phyloP scores from a whole-genome alignment of 2,888 invertebrate genomes.

The Sussaba pulchella region DNA sequence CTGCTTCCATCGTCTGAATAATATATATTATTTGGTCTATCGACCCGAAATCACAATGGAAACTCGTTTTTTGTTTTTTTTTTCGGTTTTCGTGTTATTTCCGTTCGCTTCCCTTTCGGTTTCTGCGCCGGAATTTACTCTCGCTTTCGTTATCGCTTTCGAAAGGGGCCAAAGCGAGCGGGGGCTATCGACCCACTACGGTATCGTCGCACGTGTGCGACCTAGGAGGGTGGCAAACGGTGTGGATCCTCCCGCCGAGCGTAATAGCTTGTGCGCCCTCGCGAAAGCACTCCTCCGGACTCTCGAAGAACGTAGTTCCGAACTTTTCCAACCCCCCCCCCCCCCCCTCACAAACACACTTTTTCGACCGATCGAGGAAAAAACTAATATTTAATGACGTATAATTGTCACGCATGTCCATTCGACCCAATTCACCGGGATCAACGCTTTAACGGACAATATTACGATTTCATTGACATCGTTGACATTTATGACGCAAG shows the following conservation, averaged over 20 bases:
- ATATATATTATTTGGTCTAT: not conserved
- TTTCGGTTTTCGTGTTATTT: slow-evolving; percentile 12
- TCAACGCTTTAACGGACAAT: not conserved
- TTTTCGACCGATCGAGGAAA: not conserved
- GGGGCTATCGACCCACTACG: slow-evolving; percentile 68
- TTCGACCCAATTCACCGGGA: not conserved
- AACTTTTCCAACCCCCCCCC: slow-evolving; percentile 4
- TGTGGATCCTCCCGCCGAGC: slow-evolving; percentile 68
- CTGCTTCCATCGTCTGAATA: not conserved
- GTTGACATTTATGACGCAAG: not conserved
- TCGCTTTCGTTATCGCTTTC: slow-evolving; percentile 74
- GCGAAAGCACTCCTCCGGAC: not conserved
- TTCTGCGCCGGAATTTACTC: slow-evolving; percentile 48
- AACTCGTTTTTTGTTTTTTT: not conserved
- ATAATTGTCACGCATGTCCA: not conserved
- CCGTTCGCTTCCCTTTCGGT: slow-evolving; percentile 63
- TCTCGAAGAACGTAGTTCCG: not conserved
- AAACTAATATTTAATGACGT: not conserved
- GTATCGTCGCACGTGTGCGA: slow-evolving; percentile 58
- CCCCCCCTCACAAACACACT: slow-evolving; percentile 23
- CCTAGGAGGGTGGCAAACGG: slow-evolving; percentile 52
- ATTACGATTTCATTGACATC: not conserved
- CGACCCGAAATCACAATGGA: not conserved
- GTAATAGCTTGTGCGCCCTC: slow-evolving; percentile 68
- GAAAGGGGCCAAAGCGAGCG: slow-evolving; percentile 68